phyloP scores from a whole-genome alignment of 2,113 vertebrate species.

The Porphyrio hochstetteri region DNA sequence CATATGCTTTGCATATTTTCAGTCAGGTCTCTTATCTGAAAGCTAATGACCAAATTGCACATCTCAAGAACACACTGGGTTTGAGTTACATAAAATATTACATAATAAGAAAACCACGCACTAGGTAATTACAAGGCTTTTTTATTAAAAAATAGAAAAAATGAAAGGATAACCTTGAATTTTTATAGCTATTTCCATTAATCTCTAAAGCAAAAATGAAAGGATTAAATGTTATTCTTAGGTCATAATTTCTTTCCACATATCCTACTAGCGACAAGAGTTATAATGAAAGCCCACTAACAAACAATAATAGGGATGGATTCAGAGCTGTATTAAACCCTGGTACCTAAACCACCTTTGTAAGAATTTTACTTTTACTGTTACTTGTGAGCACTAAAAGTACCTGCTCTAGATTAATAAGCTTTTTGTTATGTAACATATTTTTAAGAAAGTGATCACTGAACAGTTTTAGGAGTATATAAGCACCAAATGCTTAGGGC shows the following conservation, averaged over 20 bases:
- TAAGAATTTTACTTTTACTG: neutral
- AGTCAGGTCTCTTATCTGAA: neutral
- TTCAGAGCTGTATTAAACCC: neutral
- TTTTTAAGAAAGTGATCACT: neutral
- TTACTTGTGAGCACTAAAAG: neutral
- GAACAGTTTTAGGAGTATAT: neutral
- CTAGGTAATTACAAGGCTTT: neutral
- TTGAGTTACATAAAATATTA: neutral
- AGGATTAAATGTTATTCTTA: neutral
- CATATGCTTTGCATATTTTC: neutral
- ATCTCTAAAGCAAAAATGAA: conserved; percentile 18
- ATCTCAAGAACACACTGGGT: neutral
- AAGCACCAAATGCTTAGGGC: neutral
- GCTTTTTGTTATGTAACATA: neutral
- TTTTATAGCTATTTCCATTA: neutral
- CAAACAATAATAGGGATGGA: neutral
- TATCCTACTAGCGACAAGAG: neutral
- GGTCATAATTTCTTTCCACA: neutral
- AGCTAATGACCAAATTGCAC: neutral
- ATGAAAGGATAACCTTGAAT: neutral
- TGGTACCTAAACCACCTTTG: neutral
- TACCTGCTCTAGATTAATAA: neutral
- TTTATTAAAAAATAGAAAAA: conserved; percentile 19
- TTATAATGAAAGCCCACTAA: neutral
- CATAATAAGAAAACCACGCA: neutral